Base-by-base conservation (phyloP, 2,888 invertebrate species). In the Gonocerus acuteangulatus region DNA sequence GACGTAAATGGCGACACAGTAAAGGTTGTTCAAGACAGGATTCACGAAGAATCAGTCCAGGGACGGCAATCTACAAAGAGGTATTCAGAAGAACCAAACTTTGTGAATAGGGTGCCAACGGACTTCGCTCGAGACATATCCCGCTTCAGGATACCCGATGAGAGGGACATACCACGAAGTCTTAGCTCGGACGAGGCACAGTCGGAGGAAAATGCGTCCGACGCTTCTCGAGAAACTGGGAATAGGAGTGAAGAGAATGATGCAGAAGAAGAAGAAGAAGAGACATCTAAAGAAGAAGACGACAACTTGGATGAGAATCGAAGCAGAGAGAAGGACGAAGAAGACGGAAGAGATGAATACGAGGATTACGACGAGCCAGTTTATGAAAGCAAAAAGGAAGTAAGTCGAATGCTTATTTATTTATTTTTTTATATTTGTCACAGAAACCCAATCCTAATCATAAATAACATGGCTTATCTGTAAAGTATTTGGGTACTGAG, bases 281-380 rank as follows among this genome's bases (percentile, higher is more conserved):
- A 27, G 6, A 32, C 44, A 2, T 22, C 16, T 11, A 32, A 32
- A 4, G 18, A 57, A 3, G 34, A 13, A 9, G 27, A 44, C 6
- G 54, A 54, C 1, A 9, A 21, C 18, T n/a, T 2, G 11, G 51
- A 51, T 11, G 32, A 32, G 18, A 51, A 34, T 16, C 19, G 16
- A 2, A 27, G 27, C 15, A 21, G 21, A 2, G 21, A 22, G 0
- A 36, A 52, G 13, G 52, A 52, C n/a, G 52, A 19, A 2, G 52
- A 39, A 2, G 39, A 39, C 7, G 51, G 11, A n/a, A 3, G n/a
- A n/a, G n/a, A n/a, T 9, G 54, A 54, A 11, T 39, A 54, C 42
- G 42, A 54, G 7, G 54, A 54, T 2, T 54, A 54, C 22, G 54
- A 42, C 7, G 21, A 27, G 13, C 34, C 51, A 42, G n/a, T 16